phyloP scores from a whole-genome alignment of 2,797 vertebrate genomes.

The Schizopygopsis malacanthus region DNA sequence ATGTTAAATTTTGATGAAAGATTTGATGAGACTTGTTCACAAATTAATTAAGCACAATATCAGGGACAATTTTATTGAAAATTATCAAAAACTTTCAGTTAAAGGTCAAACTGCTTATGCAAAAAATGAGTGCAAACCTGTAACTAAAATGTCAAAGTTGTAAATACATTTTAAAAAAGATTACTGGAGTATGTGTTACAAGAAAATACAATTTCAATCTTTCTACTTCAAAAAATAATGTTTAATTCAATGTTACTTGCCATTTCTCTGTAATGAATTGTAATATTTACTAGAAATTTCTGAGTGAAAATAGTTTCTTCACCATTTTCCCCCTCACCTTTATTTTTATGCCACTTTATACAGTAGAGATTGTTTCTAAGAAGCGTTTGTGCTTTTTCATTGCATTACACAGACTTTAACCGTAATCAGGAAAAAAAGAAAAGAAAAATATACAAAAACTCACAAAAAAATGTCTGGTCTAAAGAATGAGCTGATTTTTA shows the following conservation, averaged over 20 bases:
- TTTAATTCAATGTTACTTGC: not conserved
- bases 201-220: not conserved
- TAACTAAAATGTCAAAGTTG: not conserved
- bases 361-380: not conserved
- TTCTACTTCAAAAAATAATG: not conserved
- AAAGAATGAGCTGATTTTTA: not conserved
- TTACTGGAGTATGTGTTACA: not conserved
- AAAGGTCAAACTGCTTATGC: not conserved
- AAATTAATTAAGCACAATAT: not conserved
- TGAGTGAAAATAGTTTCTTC: not conserved
- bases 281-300: not conserved
- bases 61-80: too few relatives aligned
- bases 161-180: not conserved
- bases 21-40: not conserved
- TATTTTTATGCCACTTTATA: not conserved
- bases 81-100: not conserved
- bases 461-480: too few relatives aligned
- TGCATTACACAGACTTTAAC: not conserved
- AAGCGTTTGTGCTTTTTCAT: not conserved
- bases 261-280: not conserved
- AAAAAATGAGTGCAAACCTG: not conserved
- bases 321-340: not conserved
- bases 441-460: not conserved
- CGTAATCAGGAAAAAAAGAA: not conserved
- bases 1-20: not conserved